Evolutionary conservation across 2,888 invertebrate genomes (phyloP).

Genomic region (Ophraella communa): DNA sequence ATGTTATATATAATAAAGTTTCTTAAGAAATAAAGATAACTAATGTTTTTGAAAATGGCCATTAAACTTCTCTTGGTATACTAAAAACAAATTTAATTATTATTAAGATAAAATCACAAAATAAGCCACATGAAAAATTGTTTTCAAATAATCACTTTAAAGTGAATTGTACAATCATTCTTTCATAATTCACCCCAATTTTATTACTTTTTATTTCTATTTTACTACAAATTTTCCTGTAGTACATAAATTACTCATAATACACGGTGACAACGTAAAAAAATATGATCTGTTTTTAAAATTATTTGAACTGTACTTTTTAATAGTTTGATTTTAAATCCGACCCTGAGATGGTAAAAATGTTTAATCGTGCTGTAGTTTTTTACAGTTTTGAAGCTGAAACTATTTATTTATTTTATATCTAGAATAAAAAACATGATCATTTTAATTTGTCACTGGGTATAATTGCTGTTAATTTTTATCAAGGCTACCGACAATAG

Average conservation of each 20-base stretch:
- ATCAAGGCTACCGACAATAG: conserved; percentile 65
- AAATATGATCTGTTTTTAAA: conserved; percentile 6
- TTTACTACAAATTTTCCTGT: conserved; percentile 37
- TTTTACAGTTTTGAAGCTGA: background rate
- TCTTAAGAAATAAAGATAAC: no score
- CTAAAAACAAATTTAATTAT: no score
- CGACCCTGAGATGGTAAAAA: background rate
- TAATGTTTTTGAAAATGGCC: no score
- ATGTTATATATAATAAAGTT: no score
- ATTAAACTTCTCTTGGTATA: no score
- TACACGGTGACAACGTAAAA: conserved; percentile 15
- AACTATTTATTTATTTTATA: background rate
- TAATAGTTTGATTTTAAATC: background rate
- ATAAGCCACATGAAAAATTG: no score
- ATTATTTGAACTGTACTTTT: background rate
- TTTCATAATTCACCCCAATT: conserved; percentile 10
- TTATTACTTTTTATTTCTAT: conserved; percentile 5
- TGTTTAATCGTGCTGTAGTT: no score
- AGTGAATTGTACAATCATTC: background rate
- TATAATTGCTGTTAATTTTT: background rate
- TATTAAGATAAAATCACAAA: no score
- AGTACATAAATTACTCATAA: conserved; percentile 16
- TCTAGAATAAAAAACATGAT: background rate
- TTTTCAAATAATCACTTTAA: background rate
- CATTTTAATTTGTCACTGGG: conserved; percentile 1